These are phyloP conservation scores for Argyra leucocephala DNA, from an alignment of 2,888 invertebrate genomes.

Conservation along the genomic window DNA sequence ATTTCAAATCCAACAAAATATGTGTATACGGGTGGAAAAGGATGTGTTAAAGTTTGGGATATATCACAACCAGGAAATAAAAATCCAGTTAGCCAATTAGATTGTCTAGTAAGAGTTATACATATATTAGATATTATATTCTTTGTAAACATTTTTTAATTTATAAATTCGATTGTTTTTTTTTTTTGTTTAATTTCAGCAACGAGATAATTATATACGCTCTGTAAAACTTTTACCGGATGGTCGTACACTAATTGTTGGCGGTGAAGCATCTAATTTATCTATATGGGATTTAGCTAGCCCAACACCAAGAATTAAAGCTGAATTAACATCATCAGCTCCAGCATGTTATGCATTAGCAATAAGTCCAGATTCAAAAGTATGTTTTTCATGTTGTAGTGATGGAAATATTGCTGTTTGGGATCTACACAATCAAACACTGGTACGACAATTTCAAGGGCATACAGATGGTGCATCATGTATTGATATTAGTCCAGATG, in stretches of 20 bases:
- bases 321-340: constrained; percentile 79
- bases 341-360: constrained; percentile 97
- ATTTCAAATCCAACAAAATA: constrained; percentile 77
- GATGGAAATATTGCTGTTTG: constrained; percentile 97
- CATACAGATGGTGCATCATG: constrained; percentile 97
- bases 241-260: constrained; percentile 87
- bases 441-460: constrained; percentile 88
- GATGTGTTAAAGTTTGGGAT: constrained; percentile 83
- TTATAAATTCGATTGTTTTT: not conserved
- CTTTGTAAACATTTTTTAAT: not conserved
- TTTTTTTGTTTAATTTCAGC: constrained; percentile 46
- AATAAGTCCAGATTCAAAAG: constrained; percentile 92
- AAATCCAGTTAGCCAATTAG: constrained; percentile 72
- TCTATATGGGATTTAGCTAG: constrained; percentile 93
- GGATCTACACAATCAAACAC: constrained; percentile 83
- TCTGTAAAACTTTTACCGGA: constrained; percentile 91
- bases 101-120: constrained; percentile 69
- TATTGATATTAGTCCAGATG: constrained; percentile 92
- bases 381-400: constrained; percentile 97
- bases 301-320: constrained; percentile 84
- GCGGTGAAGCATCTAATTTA: constrained; percentile 90
- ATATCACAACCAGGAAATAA: constrained; percentile 66
- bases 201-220: constrained; percentile 91
- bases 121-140: not conserved
- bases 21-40: constrained; percentile 97